Evolutionary conservation across 2,888 invertebrate genomes (phyloP).

Genomic region (Coenonympha arcania): DNA sequence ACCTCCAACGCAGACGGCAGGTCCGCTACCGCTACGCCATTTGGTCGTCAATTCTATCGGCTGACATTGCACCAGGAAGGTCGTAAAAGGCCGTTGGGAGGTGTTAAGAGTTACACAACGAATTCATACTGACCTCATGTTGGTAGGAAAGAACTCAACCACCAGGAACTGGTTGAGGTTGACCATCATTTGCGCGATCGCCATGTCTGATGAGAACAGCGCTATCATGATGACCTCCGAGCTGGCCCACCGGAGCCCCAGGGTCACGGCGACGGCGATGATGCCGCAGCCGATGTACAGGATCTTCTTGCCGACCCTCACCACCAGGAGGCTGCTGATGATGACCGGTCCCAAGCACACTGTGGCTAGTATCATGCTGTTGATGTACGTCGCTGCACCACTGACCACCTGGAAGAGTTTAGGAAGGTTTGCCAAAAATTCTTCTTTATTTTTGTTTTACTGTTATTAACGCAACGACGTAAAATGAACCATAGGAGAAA

Average conservation of each 20-base stretch:
- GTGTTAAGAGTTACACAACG: background rate
- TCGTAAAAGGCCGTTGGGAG: too few species aligned
- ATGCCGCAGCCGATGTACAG: conserved; percentile 34
- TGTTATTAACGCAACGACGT: too few species aligned
- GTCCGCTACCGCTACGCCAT: too few species aligned
- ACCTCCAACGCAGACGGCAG: too few species aligned
- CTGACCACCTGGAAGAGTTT: conserved; percentile 39
- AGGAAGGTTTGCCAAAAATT: too few species aligned
- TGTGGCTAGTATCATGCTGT: conserved; percentile 42
- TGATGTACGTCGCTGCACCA: conserved; percentile 42
- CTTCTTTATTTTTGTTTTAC: too few species aligned
- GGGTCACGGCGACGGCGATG: conserved; percentile 31
- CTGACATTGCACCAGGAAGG: too few species aligned
- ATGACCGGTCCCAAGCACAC: conserved; percentile 37
- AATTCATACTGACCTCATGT: conserved; percentile 37
- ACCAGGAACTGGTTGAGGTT: conserved; percentile 38
- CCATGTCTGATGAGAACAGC: conserved; percentile 41
- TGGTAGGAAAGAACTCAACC: conserved; percentile 47
- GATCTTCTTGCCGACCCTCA: conserved; percentile 44
- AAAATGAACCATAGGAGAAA: too few species aligned
- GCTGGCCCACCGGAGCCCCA: conserved; percentile 42
- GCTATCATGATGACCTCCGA: conserved; percentile 43
- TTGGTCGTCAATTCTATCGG: too few species aligned
- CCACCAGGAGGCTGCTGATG: conserved; percentile 39
- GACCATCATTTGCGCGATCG: conserved; percentile 42